Base-by-base conservation (phyloP, 2,797 vertebrate species). In the Uromys caudimaculatus region DNA sequence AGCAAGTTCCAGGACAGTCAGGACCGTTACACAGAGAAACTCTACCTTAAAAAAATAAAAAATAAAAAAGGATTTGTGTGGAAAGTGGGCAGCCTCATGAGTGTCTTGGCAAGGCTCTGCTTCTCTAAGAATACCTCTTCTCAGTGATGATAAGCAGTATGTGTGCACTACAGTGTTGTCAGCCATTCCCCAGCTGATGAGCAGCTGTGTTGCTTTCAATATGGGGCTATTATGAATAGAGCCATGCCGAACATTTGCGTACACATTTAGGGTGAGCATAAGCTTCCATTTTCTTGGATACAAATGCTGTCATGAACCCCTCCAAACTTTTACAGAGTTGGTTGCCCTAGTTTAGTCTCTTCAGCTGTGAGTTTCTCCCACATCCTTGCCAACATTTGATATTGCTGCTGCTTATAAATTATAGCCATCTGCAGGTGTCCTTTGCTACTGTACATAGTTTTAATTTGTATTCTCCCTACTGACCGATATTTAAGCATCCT, bases 251-350 rank as follows among this genome's bases (percentile, higher is more conserved):
- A 88, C 67, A 73, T 93, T 81, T 88, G 44, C 23, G 13, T 67
- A 41, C 27, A 44, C 14, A 41, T 69, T 90, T 97, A 92, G 35
- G 77, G 78, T 89, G n/a, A 95, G 54, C 47, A 3, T 73, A 85
- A 82, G 27, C 50, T 95, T 92, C 38, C 17, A 54, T 56, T 96
- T 96, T 85, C 47, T 92, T 93, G 60, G 41, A 76, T 88, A 32
- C 24, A 89, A 90, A 64, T 79, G 0, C 14, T 83, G 32, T 85
- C 79, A 32, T 69, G 96, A 13, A 47, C 50, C 73, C 32, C 94
- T 69, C 56, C 69, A 89, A 79, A 81, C 41, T 62, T 79, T 95
- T 87, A 21, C 67, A 44, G 64, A 95, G 56, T 89, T 52, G 52
- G 13, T 41, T 89, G 24, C 14, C 21, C 84, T 83, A 38, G 90